A percentile compares a stretch with the other conserved stretches of the same genome.
These are phyloP conservation scores for Triplophysa yarkandensis DNA, from an alignment of 2,797 vertebrate genomes.

Conservation along the genomic window DNA sequence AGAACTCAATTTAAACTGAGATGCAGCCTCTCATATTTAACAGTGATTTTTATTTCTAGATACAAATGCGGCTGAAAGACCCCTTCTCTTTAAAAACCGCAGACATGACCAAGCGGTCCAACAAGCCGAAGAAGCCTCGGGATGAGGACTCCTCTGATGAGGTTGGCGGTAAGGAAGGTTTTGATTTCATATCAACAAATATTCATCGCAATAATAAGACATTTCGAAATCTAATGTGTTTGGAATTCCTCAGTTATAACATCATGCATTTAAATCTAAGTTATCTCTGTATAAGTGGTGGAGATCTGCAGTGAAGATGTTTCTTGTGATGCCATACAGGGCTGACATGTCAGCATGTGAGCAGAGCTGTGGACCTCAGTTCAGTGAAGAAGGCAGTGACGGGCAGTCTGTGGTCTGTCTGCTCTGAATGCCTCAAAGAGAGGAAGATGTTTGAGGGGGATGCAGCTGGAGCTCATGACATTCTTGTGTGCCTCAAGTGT, in stretches of 20 bases:
- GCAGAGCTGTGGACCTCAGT: slow-evolving; percentile 87
- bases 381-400: slow-evolving; percentile 88
- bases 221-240: not conserved
- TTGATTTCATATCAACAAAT: not conserved
- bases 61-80: slow-evolving; percentile 97
- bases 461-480: slow-evolving; percentile 75
- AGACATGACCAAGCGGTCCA: slow-evolving; percentile 91
- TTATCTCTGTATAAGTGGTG: not conserved
- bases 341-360: slow-evolving; percentile 90
- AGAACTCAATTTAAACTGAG: not conserved
- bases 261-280: not conserved
- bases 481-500: slow-evolving; percentile 93
- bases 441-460: slow-evolving; percentile 83
- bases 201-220: not conserved
- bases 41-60: slow-evolving; percentile 48
- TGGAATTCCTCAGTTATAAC: not conserved
- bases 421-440: slow-evolving; percentile 90
- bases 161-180: slow-evolving; percentile 82
- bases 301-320: not conserved
- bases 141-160: slow-evolving; percentile 98
- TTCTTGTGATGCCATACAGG: slow-evolving; percentile 65
- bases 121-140: slow-evolving; percentile 82
- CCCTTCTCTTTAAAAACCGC: slow-evolving; percentile 83
- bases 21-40: not conserved
- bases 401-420: slow-evolving; percentile 86